Base-by-base conservation (phyloP, 1,140 invertebrate species). In the Hirudo medicinalis region DNA sequence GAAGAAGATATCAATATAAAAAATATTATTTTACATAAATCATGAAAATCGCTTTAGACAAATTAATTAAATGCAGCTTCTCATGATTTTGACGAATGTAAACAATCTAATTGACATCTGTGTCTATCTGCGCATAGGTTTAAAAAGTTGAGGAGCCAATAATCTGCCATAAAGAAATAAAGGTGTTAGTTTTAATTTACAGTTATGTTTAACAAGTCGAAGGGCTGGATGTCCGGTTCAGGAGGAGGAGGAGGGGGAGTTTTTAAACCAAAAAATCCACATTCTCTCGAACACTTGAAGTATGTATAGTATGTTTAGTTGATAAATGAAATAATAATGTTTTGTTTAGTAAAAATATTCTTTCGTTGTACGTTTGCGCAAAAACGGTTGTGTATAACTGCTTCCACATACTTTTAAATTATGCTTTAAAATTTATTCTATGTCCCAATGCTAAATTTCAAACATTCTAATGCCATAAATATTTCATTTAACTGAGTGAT, bases 251-350 rank as follows among this genome's bases (percentile, higher is more conserved):
- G n/a, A n/a, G n/a, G 89, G 72, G 88, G 88, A 71, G 85, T 92
- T 82, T 92, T 90, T 80, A 91, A 91, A 76, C 92, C 92, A 3
- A 95, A 94, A 83, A 96, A 96, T 85, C 91, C 89, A 69, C 91
- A 97, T 86, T 97, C 94, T 0, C 83, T 96, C 75, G 94, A 97
- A 77, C 91, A 96, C 82, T 85, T 97, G 8, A 96, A 97, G 88
- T 97, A 83, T 84, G 84, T 81, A 40, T 63, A 53, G 22, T 2
- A 27, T 27, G n/a, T 36, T 22, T 32, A 22, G 11, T 36, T 68
- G n/a, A 15, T n/a, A 13, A 70, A 17, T 69, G 29, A 70, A 25
- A n/a, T 32, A 69, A 0, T 32, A 19, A 70, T 20, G 20, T 27
- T 40, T n/a, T 49, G 19, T 20, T 36, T 71, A 70, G 68, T 25